A percentile compares a stretch with the other conserved stretches of the same genome.
Conservation (phyloP, 2,113 vertebrate genomes). For the Psilopsiagon aurifrons region DNA sequence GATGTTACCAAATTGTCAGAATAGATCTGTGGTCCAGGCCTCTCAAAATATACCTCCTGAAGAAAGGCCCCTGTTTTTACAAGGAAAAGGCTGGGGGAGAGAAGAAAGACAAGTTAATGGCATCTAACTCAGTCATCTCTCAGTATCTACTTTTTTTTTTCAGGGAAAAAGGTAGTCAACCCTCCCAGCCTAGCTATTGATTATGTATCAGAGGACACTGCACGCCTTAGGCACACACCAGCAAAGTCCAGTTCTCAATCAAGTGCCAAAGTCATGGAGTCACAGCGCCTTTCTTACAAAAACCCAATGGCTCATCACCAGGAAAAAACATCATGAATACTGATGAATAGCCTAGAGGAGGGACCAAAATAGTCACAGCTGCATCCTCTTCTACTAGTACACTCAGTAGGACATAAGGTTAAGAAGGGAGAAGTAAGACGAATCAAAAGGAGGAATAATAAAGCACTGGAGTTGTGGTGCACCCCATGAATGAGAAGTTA, state of each 20-base stretch:
- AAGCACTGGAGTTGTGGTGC: background rate
- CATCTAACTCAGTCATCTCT: background rate
- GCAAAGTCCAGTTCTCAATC: rapidly evolving
- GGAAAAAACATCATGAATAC: background rate
- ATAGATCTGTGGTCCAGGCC: background rate
- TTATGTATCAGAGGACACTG: background rate
- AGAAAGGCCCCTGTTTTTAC: background rate
- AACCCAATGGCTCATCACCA: background rate
- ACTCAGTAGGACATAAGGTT: background rate
- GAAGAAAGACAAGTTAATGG: background rate
- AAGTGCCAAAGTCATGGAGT: background rate
- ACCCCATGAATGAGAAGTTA: background rate
- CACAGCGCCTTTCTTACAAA: background rate
- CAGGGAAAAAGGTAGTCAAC: background rate
- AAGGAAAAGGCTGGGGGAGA: background rate
- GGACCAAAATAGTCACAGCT: background rate
- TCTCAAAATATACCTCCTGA: background rate
- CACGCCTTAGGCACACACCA: background rate
- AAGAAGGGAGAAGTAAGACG: background rate
- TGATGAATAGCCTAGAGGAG: background rate
- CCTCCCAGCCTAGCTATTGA: background rate
- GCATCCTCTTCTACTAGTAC: background rate
- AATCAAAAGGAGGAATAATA: background rate
- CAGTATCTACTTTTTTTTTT: background rate
- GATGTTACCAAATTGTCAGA: background rate